Evolutionary conservation across 2,888 invertebrate genomes (phyloP), one percentile per base, ranked within the genome.

Genomic region (Capitulum mitella): DNA sequence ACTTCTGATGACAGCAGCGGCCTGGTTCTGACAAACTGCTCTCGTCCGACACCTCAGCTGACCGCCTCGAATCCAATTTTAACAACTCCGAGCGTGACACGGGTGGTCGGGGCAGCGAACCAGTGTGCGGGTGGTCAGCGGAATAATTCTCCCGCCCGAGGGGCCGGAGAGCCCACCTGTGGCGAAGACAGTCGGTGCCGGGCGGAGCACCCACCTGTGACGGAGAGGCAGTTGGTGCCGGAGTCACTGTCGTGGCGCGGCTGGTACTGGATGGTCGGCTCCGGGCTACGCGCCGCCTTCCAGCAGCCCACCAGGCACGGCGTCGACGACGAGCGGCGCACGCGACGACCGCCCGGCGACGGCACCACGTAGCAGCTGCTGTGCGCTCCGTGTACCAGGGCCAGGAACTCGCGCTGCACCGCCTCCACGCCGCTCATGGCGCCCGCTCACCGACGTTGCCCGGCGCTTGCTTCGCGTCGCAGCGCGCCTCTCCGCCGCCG

Each of bases 251-350:
- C 70, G 37, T 70, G 70, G 5, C 61, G 61, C 22, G 70, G 8
- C 37, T 70, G 40, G 75, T 75, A 75, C 43, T 40, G n/a, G 46
- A 75, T 75, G 75, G 75, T 75, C 14, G 75, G 75, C 75, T 75
- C 75, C 29, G 75, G 75, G n/a, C 75, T 75, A 14, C 75, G 10
- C 29, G 29, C 40, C 75, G 75, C 29, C 43, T 46, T 40, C 75
- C 75, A 75, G 75, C 75, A 75, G 46, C 75, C 75, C 12, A 26
- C 75, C 43, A 75, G 75, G 10, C 75, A 75, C 43, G 75, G 75
- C 46, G 75, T 75, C 12, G 75, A 75, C 3, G 75, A 75, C 14
- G 75, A 75, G 29, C 75, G 75, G 1, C 75, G 43, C n/a, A 75
- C 46, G 43, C 75, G 75, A 29, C 75, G 19, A 8, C n/a, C 32